These are phyloP conservation scores for Parapsyche elsis DNA, from an alignment of 1,140 invertebrate genomes.

Conservation along the genomic window DNA sequence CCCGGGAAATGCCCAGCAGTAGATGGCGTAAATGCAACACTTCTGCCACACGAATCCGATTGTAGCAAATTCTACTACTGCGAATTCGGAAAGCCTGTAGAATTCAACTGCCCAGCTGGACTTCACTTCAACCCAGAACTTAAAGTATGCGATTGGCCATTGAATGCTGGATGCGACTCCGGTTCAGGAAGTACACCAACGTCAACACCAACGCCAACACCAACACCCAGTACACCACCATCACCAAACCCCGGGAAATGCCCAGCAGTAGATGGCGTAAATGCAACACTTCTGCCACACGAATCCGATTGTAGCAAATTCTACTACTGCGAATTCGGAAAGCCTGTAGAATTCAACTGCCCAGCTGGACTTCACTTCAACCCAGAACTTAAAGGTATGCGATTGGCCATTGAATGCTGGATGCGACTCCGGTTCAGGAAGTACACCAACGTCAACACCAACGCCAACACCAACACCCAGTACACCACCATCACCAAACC, in stretches of 20 bases:
- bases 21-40: constrained; percentile 31
- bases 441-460: not conserved
- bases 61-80: constrained; percentile 67
- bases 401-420: constrained; percentile 42
- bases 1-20: constrained; percentile 9
- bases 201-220: not conserved
- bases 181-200: not conserved
- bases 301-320: constrained; percentile 63
- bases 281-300: constrained; percentile 57
- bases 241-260: not conserved
- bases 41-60: constrained; percentile 61
- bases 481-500: not conserved
- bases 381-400: constrained; percentile 16
- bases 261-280: not conserved
- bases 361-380: constrained; percentile 63
- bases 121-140: constrained; percentile 61
- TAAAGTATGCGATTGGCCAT: not conserved
- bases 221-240: not conserved
- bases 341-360: constrained; percentile 60
- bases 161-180: not conserved
- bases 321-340: constrained; percentile 63
- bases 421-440: not conserved
- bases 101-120: constrained; percentile 61
- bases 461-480: not conserved
- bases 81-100: constrained; percentile 58